Percentiles rank a stretch among this genome's conserved stretches.
Conservation (phyloP, 2,113 vertebrate genomes). For the Cardinalis cardinalis region DNA sequence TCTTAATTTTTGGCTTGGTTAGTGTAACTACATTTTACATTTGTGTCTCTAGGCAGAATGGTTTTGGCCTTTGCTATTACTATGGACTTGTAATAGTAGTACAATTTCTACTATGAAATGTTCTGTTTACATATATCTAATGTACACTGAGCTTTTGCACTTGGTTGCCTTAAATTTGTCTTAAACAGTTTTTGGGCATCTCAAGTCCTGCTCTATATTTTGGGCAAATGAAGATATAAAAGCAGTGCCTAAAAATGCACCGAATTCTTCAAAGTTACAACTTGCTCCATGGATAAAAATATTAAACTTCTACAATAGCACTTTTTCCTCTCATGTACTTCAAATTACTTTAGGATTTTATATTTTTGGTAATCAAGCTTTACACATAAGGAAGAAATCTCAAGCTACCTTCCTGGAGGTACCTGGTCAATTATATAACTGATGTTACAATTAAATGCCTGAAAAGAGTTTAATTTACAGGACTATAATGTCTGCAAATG, state of each 20-base stretch:
- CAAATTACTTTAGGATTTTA: constrained; percentile 15
- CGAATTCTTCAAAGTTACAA: constrained; percentile 16
- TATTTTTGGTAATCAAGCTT: constrained; percentile 63
- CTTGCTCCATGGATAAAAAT: constrained; percentile 16
- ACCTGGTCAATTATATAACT: constrained; percentile 34
- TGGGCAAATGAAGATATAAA: constrained; percentile 33
- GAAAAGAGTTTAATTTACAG: constrained; percentile 19
- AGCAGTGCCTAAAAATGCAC: constrained; percentile 59
- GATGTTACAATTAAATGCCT: constrained; percentile 1
- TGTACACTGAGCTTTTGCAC: constrained; percentile 57
- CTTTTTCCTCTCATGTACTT: constrained; percentile 29
- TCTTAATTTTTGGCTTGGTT: background rate
- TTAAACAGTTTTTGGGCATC: constrained; percentile 43
- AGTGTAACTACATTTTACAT: background rate
- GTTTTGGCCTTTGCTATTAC: constrained; percentile 14
- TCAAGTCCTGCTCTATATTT: constrained; percentile 47
- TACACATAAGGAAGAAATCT: constrained; percentile 15
- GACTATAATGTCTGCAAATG: constrained; percentile 24
- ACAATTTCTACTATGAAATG: constrained; percentile 53
- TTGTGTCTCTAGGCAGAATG: constrained; percentile 7
- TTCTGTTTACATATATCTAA: constrained; percentile 36
- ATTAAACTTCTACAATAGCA: constrained; percentile 30
- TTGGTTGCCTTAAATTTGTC: constrained; percentile 70
- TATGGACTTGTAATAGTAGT: background rate
- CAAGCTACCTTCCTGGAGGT: background rate